phyloP scores from a whole-genome alignment of 1,140 invertebrate species.

The Sweltsa coloradensis region DNA sequence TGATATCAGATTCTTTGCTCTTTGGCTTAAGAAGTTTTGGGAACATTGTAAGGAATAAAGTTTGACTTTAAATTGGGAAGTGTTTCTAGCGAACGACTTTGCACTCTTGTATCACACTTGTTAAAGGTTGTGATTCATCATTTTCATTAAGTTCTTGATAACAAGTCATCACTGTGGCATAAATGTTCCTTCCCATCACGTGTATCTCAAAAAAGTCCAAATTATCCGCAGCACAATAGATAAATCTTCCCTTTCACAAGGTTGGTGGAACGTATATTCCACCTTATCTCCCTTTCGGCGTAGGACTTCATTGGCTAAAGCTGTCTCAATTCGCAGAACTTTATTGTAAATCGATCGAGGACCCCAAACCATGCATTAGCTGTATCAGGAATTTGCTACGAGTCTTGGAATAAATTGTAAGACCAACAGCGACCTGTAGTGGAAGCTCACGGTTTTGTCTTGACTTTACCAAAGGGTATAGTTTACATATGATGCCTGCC shows the following conservation, averaged over 20 bases:
- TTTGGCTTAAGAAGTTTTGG: slow-evolving; percentile 2
- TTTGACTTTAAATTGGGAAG: background rate
- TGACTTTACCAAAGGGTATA: background rate
- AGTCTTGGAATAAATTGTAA: slow-evolving; percentile 11
- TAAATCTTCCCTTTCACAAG: slow-evolving; percentile 11
- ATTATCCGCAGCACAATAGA: slow-evolving; percentile 25
- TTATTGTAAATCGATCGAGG: background rate
- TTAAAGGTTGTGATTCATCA: background rate
- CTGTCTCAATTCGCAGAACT: slow-evolving; percentile 5
- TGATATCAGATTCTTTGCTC: background rate
- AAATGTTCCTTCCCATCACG: slow-evolving; percentile 15
- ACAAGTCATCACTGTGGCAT: slow-evolving; percentile 8
- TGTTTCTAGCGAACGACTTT: slow-evolving; percentile 3
- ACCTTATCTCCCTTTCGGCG: background rate
- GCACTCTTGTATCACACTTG: background rate
- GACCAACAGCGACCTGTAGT: slow-evolving; percentile 10
- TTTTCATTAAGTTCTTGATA: slow-evolving; percentile 4
- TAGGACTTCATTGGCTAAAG: slow-evolving; percentile 7
- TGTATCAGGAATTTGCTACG: slow-evolving; percentile 7
- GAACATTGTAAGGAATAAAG: background rate
- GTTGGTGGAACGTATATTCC: background rate
- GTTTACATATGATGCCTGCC: background rate
- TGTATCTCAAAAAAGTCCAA: slow-evolving; percentile 25
- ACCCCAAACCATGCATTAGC: slow-evolving; percentile 3
- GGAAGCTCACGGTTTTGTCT: slow-evolving; percentile 4